These are phyloP conservation scores for Crocuta crocuta DNA, from an alignment of 2,113 vertebrate genomes.

Conservation along the genomic window DNA sequence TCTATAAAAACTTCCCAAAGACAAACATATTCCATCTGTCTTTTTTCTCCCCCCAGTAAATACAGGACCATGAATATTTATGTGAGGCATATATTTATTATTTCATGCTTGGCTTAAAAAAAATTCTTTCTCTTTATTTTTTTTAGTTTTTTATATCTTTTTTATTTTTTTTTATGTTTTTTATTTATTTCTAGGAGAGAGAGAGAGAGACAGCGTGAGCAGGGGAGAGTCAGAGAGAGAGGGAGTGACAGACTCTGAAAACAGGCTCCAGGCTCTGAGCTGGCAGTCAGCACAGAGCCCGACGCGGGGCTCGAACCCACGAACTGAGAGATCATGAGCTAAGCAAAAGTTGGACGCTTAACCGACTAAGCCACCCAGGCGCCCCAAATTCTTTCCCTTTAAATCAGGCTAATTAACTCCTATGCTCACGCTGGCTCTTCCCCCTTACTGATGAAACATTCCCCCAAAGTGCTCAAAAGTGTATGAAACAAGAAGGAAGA, in stretches of 20 bases:
- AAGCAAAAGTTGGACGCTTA: too few relatives aligned
- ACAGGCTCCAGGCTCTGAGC: too few relatives aligned
- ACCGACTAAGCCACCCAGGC: too few relatives aligned
- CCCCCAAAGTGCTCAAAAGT: neutral
- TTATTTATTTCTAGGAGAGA: too few relatives aligned
- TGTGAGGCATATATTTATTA: slow-evolving; percentile 57
- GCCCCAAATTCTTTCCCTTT: neutral
- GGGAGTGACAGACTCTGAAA: too few relatives aligned
- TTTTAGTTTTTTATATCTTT: too few relatives aligned
- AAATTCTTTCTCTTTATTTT: neutral
- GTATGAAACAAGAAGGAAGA: neutral
- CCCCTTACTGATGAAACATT: neutral
- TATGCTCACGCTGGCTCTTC: neutral
- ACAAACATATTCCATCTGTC: slow-evolving; percentile 80
- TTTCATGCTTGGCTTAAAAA: neutral
- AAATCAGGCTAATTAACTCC: slow-evolving; percentile 58
- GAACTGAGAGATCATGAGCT: too few relatives aligned
- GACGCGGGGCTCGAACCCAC: too few relatives aligned
- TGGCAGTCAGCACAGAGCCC: too few relatives aligned
- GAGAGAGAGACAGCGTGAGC: too few relatives aligned
- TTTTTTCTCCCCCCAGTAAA: slow-evolving; percentile 72
- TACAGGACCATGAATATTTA: slow-evolving; percentile 67
- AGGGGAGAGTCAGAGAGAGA: too few relatives aligned
- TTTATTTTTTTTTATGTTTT: too few relatives aligned
- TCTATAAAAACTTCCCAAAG: slow-evolving; percentile 76